Evolutionary conservation across 2,113 vertebrate genomes (phyloP).

Genomic region (Brachyhypopomus gauderio): DNA sequence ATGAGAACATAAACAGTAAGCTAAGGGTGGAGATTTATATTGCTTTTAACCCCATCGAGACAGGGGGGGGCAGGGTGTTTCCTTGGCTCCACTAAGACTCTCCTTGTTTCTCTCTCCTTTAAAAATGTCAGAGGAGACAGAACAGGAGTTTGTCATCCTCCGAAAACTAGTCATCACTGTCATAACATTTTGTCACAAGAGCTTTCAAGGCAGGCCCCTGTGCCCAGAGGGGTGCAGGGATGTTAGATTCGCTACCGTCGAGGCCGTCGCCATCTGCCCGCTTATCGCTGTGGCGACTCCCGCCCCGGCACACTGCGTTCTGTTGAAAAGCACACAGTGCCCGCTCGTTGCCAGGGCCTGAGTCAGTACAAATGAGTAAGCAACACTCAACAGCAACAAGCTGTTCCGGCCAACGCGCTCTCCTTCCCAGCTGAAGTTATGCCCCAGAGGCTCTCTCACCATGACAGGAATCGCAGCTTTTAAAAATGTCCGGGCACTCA

Average conservation of each 20-base stretch:
- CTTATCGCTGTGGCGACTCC: conserved; percentile 41
- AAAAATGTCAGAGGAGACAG: not conserved
- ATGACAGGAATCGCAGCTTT: no score
- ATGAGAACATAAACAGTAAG: conserved; percentile 23
- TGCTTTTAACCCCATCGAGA: conserved; percentile 8
- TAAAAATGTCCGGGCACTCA: not conserved
- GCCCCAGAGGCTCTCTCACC: no score
- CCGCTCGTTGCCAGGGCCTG: conserved; percentile 37
- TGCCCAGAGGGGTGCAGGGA: not conserved
- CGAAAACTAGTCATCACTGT: no score
- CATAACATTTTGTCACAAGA: no score
- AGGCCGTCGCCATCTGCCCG: conserved; percentile 38
- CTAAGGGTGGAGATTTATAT: conserved; percentile 17
- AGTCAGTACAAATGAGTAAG: conserved; percentile 41
- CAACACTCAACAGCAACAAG: conserved; percentile 38
- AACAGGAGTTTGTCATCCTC: not conserved
- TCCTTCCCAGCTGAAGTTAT: no score
- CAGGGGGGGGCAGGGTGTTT: not conserved
- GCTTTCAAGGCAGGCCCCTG: no score
- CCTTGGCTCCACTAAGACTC: not conserved
- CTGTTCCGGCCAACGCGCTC: conserved; percentile 30
- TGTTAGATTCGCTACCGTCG: conserved; percentile 35
- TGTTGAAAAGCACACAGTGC: conserved; percentile 39
- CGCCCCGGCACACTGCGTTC: conserved; percentile 44
- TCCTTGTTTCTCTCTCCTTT: not conserved